These are phyloP conservation scores for Pissodes strobi DNA, from an alignment of 1,140 invertebrate genomes.

Conservation along the genomic window DNA sequence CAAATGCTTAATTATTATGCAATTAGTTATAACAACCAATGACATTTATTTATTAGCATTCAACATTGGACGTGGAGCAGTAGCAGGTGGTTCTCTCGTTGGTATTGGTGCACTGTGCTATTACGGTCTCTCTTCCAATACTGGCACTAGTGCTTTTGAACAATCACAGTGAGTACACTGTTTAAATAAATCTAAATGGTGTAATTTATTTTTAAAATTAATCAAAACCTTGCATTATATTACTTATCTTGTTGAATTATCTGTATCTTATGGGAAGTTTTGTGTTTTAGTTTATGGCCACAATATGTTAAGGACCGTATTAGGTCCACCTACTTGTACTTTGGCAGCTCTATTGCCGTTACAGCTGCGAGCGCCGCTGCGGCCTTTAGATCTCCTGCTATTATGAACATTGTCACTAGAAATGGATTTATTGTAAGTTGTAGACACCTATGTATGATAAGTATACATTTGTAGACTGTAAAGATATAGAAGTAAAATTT, in stretches of 20 bases:
- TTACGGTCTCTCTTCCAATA: conserved; percentile 90
- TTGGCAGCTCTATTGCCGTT: conserved; percentile 82
- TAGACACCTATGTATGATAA: no score
- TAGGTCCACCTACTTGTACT: conserved; percentile 88
- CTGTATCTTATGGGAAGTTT: no score
- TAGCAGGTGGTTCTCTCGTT: conserved; percentile 86
- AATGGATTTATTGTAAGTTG: conserved; percentile 76
- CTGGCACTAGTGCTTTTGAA: conserved; percentile 81
- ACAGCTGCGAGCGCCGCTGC: conserved; percentile 83
- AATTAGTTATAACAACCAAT: no score
- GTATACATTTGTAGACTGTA: no score
- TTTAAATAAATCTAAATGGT: no score
- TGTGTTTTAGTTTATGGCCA: conserved; percentile 88
- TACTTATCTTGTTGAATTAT: no score
- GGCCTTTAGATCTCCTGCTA: conserved; percentile 76
- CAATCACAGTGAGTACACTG: conserved; percentile 81
- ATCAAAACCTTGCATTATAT: no score
- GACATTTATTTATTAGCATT: conserved; percentile 68
- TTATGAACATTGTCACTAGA: conserved; percentile 74
- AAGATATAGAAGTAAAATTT: no score
- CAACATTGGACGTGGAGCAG: conserved; percentile 80
- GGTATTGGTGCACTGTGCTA: conserved; percentile 93
- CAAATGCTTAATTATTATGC: no score
- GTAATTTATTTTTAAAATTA: no score
- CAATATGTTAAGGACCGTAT: conserved; percentile 90